Base-by-base conservation (phyloP, 2,113 vertebrate genomes). In the Bucco capensis region DNA sequence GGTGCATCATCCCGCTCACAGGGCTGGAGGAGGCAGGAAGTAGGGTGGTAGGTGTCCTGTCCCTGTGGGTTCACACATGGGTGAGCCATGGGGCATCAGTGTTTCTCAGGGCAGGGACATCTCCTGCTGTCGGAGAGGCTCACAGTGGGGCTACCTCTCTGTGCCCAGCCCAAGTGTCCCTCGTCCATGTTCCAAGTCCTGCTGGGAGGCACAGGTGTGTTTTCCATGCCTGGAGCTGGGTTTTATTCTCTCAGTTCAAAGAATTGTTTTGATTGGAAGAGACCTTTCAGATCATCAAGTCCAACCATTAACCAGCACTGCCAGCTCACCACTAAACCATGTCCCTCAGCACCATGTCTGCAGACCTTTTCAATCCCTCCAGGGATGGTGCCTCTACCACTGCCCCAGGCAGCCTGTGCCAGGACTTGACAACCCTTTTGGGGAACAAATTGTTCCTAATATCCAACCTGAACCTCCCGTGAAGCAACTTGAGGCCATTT, bases 1-100 rank as follows among this genome's bases (percentile, higher is more conserved):
- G 38, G n/a, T 19, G 25, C 40, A 8, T 38, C 49, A 14, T 31
- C 47, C 62, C 2, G 1, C 30, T 37, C 0, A 0, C 3, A 1
- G 25, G 33, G 66, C 27, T 2, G 4, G 40, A 56, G 51, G 14
- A 62, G 28, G 30, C 50, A 19, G 44, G n/a, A 18, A 49, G 5
- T 1, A 1, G 22, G 27, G 31, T n/a, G 71, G 56, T 3, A 30
- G 42, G 6, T 25, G 28, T 3, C 1, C 0, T 58, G 25, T 62
- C 17, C 38, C n/a, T 11, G 19, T n/a, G 65, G 60, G 30, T 30
- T 64, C 38, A 27, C 30, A 4, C 2, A 0, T 8, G 15, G 50
- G 30, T 10, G 17, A 28, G 24, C 82, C 5, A 0, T 10, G 27
- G 66, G 19, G 18, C 33, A 9, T 31, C 62, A 14, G 31, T 25